Base-by-base conservation (phyloP, 2,888 invertebrate genomes). In the Thecocarcelia acutangulata region DNA sequence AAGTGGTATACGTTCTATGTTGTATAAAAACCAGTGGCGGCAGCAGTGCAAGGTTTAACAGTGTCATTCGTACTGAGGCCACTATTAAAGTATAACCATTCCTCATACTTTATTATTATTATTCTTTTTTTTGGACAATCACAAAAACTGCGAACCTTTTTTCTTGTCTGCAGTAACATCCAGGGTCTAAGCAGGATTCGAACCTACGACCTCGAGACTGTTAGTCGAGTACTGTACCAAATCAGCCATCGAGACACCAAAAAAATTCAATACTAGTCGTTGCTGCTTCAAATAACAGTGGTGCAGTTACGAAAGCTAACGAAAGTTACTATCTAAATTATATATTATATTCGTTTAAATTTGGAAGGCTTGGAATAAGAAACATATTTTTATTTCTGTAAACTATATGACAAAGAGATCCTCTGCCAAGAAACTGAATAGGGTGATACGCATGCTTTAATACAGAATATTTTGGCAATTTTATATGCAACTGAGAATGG, bases 371-470 rank as follows among this genome's bases (percentile, higher is more conserved):
- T 99, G 86, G 99, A 99, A 91, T 98, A 98, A 89, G 99, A 99
- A 91, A 93, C 99, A 90, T 99, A 99, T 92, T 99, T 99, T 91
- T 99, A 99, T 92, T 99, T 98, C 92, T 97, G 97, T 80, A 99
- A 99, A 92, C 93, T 99, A 88, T 93, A 99, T 90, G 97, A 98
- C 90, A 98, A 99, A 91, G 99, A 99, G 93, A 96, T 98, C 84
- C 94, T 98, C 92, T 99, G 99, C 93, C 98, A 98, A 93, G 98
- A 98, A 91, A 94, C 95, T 90, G 96, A 96, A 87, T 95, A 95
- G 87, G 94, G 93, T 83, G 93, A 93, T 84, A 94, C 94, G 87
- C 94, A 93, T 90, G 95, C 96, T 69, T 93, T 97, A 86, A 93
- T 97, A 86, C 95, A 95, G 91, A 97, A 96, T 92, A 96, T 99